These are phyloP conservation scores for Platycnemis pennipes DNA, from an alignment of 2,888 invertebrate genomes.

Conservation along the genomic window DNA sequence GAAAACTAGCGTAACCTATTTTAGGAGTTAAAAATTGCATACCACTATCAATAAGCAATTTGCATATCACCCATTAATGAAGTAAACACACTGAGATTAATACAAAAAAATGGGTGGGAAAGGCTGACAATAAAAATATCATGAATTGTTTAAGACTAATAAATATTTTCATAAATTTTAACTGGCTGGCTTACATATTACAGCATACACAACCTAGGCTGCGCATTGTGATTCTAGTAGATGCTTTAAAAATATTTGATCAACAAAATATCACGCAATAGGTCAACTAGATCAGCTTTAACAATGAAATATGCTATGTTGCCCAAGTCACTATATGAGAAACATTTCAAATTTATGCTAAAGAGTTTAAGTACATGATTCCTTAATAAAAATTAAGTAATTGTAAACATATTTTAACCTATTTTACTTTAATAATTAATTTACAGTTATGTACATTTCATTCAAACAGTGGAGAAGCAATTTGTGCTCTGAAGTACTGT, in stretches of 20 bases:
- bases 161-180: conserved; percentile 17
- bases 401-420: conserved; percentile 54
- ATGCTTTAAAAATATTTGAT: background rate
- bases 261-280: conserved; percentile 14
- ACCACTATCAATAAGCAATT: conserved; percentile 32
- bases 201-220: conserved; percentile 32
- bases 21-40: background rate
- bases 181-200: conserved; percentile 14
- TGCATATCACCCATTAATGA: background rate
- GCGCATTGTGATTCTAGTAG: background rate
- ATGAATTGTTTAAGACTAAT: conserved; percentile 15
- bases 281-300: conserved; percentile 32
- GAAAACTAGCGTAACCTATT: conserved; percentile 1
- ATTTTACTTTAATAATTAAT: conserved; percentile 38
- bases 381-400: conserved; percentile 56
- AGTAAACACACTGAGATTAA: conserved; percentile 10
- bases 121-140: background rate
- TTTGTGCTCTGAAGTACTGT: conserved; percentile 47
- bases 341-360: conserved; percentile 61
- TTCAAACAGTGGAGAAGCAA: conserved; percentile 57
- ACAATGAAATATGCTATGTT: conserved; percentile 38
- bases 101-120: background rate
- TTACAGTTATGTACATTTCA: conserved; percentile 54
- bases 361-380: conserved; percentile 57
- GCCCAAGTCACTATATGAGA: conserved; percentile 52